Percentiles rank a stretch among this genome's conserved stretches.
These are phyloP conservation scores for Acrobasis consociella DNA, from an alignment of 2,888 invertebrate genomes.

Conservation along the genomic window DNA sequence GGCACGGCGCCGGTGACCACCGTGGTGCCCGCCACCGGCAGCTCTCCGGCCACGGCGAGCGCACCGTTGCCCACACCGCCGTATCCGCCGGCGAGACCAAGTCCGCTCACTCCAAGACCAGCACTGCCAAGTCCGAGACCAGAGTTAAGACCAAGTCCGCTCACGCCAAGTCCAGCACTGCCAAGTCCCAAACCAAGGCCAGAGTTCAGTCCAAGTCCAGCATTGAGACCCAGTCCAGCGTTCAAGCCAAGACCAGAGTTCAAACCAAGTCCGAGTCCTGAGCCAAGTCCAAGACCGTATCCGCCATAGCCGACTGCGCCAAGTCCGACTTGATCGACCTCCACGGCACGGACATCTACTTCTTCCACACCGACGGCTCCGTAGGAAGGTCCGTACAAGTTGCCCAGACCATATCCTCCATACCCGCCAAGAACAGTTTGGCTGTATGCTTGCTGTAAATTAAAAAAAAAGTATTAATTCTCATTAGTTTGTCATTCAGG, in stretches of 20 bases:
- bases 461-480: background rate
- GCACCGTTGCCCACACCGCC: slow-evolving; percentile 42
- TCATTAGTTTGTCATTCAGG: background rate
- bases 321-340: background rate
- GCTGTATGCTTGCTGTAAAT: slow-evolving; percentile 34
- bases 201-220: background rate
- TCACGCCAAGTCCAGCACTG: slow-evolving; percentile 1
- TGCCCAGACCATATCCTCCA: slow-evolving; percentile 13
- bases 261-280: background rate
- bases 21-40: slow-evolving; percentile 42
- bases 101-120: too few species aligned
- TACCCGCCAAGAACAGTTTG: slow-evolving; percentile 6
- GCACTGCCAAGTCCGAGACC: background rate
- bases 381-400: background rate
- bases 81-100: slow-evolving; percentile 28
- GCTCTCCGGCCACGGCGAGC: slow-evolving; percentile 39
- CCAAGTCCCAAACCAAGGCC: slow-evolving; percentile 7
- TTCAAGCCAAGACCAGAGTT: slow-evolving; percentile 6
- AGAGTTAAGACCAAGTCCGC: slow-evolving; percentile 15
- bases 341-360: slow-evolving; percentile 1
- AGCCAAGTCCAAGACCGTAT: slow-evolving; percentile 5
- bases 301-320: slow-evolving; percentile 1
- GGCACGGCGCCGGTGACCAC: slow-evolving; percentile 47
- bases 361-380: slow-evolving; percentile 2
- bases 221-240: background rate